Conservation (phyloP, 2,797 vertebrate species). For the Spheniscus humboldti region DNA sequence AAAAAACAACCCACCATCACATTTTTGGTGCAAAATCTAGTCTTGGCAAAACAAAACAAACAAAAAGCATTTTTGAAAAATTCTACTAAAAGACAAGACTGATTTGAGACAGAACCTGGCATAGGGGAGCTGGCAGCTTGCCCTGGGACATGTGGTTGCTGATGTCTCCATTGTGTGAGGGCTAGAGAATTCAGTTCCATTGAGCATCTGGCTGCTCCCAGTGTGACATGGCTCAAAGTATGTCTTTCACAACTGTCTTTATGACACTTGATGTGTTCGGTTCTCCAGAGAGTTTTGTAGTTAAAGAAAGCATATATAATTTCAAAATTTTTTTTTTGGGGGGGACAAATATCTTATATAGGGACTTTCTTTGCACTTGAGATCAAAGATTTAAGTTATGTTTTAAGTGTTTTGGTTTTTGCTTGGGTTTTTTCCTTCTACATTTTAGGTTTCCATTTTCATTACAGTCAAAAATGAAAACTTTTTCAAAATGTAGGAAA, state of each 20-base stretch:
- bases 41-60: not conserved
- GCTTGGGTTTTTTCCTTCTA: not conserved
- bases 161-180: not conserved
- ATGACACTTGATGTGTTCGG: not conserved
- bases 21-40: not conserved
- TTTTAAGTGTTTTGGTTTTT: not conserved
- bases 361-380: not conserved
- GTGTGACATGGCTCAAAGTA: not conserved
- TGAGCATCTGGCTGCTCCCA: not conserved
- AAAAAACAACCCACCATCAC: not conserved
- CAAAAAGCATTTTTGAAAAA: not conserved
- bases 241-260: not conserved
- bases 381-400: not conserved
- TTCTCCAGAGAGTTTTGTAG: not conserved
- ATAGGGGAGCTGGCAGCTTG: not conserved
- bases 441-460: not conserved
- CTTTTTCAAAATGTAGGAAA: not conserved
- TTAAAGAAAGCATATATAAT: not conserved
- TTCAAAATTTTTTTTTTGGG: not conserved
- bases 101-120: not conserved
- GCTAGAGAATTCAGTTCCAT: not conserved
- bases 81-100: not conserved
- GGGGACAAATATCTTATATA: not conserved
- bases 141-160: not conserved
- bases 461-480: not conserved